Evolutionary conservation across 2,888 invertebrate genomes (phyloP).

Genomic region (Pherbina coryleti): DNA sequence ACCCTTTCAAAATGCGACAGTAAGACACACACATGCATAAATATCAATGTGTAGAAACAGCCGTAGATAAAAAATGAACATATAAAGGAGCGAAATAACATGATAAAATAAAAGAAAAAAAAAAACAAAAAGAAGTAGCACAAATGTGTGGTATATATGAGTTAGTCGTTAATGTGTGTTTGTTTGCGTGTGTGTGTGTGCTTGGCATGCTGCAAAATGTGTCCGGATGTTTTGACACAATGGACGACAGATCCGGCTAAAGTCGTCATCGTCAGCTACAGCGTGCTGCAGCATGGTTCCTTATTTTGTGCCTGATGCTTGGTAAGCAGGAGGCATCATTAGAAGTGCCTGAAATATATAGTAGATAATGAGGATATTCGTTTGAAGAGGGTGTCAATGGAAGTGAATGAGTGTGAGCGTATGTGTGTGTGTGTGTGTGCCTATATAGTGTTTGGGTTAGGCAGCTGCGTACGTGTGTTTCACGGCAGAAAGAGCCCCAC

Average conservation of each 20-base stretch:
- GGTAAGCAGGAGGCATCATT: background rate
- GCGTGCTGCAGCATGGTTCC: background rate
- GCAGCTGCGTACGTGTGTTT: background rate
- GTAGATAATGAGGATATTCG: slow-evolving; percentile 16
- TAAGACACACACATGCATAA: too few relatives aligned
- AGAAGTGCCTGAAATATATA: background rate
- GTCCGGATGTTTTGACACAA: slow-evolving; percentile 12
- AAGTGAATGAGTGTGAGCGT: background rate
- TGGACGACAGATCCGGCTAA: slow-evolving; percentile 8
- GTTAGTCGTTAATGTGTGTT: background rate
- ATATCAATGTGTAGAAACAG: too few relatives aligned
- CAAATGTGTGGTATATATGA: background rate
- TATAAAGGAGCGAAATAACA: too few relatives aligned
- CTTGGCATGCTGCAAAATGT: slow-evolving; percentile 1
- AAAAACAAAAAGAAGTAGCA: too few relatives aligned
- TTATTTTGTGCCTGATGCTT: background rate
- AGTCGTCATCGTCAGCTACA: background rate
- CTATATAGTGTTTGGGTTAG: too few relatives aligned
- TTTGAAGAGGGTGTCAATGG: background rate
- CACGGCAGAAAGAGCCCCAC: background rate
- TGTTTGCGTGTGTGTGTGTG: background rate
- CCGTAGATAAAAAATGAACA: too few relatives aligned
- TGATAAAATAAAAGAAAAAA: too few relatives aligned
- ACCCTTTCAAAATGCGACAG: too few relatives aligned
- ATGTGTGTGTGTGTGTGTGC: background rate